Base-by-base conservation (phyloP, 2,797 vertebrate species). In the Pteropus rufus region DNA sequence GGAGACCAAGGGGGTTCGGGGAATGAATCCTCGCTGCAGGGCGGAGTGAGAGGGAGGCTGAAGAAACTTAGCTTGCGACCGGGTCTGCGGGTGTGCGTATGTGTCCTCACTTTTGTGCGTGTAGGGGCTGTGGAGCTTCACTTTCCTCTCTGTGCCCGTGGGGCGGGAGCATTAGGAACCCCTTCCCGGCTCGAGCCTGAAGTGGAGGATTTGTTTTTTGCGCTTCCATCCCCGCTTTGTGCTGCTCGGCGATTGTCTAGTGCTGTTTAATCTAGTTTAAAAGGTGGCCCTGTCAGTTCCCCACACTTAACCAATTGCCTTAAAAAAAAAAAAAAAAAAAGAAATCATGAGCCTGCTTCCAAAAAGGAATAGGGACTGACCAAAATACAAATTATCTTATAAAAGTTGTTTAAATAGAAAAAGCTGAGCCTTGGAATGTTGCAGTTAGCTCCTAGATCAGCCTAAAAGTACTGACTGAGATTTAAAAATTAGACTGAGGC, bases 1-100 rank as follows among this genome's bases (percentile, higher is more conserved):
- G 94, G 67, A 2, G 15, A 2, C 0, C 0, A 0, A 0, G 56
- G 31, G 29, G 3, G 0, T 0, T 1, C 10, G 4, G 34, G 56
- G 39, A 5, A 8, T 1, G 41, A 10, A 7, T 41, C 0, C 0
- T 14, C 0, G 4, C 0, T 0, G 34, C 46, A 19, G 23, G 7
- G n/a, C 21, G 1, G 21, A 5, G n/a, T 16, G 1, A 18, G 58
- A 24, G 69, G 49, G 58, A 21, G 46, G n/a, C 1, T 7, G 15
- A 49, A 29, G 67, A 3, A 18, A 0, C 15, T 18, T 0, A 23
- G 2, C 21, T 29, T 5, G 24, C n/a, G 11, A 5, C 18, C 26
- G 52, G 15, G 58, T 60, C 3, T 2, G 12, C 18, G 15, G 15
- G 26, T 62, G 11, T 67, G 10, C 29, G 41, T 60, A 23, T 16